Conservation (phyloP, 2,113 vertebrate species). For the Albula goreensis region DNA sequence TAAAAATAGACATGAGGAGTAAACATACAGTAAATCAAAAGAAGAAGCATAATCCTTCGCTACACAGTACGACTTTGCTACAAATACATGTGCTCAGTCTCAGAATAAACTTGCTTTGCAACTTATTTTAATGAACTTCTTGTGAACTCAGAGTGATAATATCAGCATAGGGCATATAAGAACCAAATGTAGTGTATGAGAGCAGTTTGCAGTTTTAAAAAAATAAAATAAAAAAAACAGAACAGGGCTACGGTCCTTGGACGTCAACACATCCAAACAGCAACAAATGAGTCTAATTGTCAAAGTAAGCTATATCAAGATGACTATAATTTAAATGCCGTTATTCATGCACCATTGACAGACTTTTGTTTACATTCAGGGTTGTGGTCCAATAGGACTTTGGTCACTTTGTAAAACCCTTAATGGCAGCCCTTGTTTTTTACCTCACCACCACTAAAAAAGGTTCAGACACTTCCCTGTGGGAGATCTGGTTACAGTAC, state of each 20-base stretch:
- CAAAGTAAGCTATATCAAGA: background rate
- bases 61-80: background rate
- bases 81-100: background rate
- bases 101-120: background rate
- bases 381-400: background rate
- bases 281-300: background rate
- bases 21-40: slow-evolving; percentile 37
- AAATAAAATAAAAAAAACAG: background rate
- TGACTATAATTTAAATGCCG: background rate
- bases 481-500: background rate
- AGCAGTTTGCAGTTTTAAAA: too few relatives aligned
- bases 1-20: slow-evolving; percentile 43
- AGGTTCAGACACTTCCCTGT: background rate
- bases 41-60: background rate
- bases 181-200: too few relatives aligned
- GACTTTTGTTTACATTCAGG: background rate
- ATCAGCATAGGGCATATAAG: background rate
- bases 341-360: background rate
- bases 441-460: background rate
- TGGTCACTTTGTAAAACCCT: background rate
- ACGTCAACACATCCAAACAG: background rate
- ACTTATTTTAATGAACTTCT: background rate
- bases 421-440: background rate
- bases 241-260: background rate
- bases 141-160: background rate